Base-by-base conservation (phyloP, 2,113 vertebrate genomes). In the Aepyceros melampus region DNA sequence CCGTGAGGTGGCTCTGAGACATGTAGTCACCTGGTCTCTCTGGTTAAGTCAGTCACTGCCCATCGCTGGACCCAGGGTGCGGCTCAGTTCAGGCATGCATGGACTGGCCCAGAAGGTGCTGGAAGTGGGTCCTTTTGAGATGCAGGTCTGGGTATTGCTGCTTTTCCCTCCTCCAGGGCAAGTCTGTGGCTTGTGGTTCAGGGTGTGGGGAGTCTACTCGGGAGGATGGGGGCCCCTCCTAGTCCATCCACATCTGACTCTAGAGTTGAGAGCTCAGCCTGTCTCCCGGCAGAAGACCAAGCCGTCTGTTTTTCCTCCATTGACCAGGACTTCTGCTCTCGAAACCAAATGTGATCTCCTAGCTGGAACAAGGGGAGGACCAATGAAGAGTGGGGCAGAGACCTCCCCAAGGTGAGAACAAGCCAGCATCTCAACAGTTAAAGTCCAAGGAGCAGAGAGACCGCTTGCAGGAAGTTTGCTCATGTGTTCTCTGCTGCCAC, bases 311-410 rank as follows among this genome's bases (percentile, higher is more conserved):
- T 91, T 51, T 31, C 27, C 14, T 51, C 40, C 16, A 3, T 21
- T 90, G 55, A 67, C 74, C 51, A 96, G 90, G 93, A 19, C 76
- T 97, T 83, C 55, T 96, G 49, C 62, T 96, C 49, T 51, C 36
- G 15, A 91, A 45, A 47, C 87, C 25, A 1, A 87, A 79, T 29
- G 43, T 93, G 95, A 67, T 78, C 55, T 58, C 60, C 53, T 19
- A 25, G 27, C 93, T 91, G 74, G 49, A 97, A 40, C 62, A 23
- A 55, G 78, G 45, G 29, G 62, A 90, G 27, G 81, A 43, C 33
- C 74, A 43, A 0, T 79, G 53, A 53, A 87, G 27, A 40, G 8
- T 6, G 9, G 27, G 64, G 55, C 74, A 31, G 27, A 53, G 23
- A 31, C 33, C 13, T 29, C 27, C 53, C 71, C 14, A 0, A 84